These are phyloP conservation scores for Sitta europaea DNA, from an alignment of 2,113 vertebrate species.

Conservation along the genomic window DNA sequence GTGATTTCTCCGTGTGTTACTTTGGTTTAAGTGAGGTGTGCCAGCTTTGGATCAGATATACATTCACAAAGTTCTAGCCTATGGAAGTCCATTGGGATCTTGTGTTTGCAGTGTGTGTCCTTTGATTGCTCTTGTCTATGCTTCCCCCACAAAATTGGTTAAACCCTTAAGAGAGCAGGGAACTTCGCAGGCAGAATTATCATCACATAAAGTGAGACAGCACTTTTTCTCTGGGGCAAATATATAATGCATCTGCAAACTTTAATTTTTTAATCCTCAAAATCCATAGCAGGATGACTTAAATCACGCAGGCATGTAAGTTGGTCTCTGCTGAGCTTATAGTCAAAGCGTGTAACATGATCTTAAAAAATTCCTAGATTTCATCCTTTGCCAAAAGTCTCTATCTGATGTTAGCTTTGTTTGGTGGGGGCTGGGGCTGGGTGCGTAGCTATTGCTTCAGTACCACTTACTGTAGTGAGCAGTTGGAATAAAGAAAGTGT, in stretches of 20 bases:
- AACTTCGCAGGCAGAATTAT: background rate
- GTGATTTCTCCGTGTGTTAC: background rate
- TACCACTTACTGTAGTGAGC: background rate
- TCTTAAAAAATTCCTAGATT: background rate
- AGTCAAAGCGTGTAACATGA: background rate
- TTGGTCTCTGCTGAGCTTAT: background rate
- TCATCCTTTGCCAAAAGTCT: background rate
- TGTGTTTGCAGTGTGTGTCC: background rate
- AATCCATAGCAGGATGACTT: background rate
- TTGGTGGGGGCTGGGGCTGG: no score
- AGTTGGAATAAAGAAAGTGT: background rate
- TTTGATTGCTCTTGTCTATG: background rate
- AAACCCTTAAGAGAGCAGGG: background rate
- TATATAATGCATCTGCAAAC: background rate
- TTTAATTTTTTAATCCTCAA: background rate
- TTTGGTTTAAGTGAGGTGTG: background rate
- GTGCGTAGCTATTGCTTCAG: background rate
- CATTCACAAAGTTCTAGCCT: background rate
- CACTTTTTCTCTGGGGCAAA: background rate
- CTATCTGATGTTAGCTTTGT: background rate
- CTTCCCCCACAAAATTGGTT: background rate
- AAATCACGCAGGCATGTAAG: background rate
- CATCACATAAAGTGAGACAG: fast-evolving
- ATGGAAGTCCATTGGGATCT: background rate
- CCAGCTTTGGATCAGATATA: background rate